These are phyloP conservation scores for Zonotrichia leucophrys DNA, from an alignment of 2,113 vertebrate genomes.

Conservation along the genomic window DNA sequence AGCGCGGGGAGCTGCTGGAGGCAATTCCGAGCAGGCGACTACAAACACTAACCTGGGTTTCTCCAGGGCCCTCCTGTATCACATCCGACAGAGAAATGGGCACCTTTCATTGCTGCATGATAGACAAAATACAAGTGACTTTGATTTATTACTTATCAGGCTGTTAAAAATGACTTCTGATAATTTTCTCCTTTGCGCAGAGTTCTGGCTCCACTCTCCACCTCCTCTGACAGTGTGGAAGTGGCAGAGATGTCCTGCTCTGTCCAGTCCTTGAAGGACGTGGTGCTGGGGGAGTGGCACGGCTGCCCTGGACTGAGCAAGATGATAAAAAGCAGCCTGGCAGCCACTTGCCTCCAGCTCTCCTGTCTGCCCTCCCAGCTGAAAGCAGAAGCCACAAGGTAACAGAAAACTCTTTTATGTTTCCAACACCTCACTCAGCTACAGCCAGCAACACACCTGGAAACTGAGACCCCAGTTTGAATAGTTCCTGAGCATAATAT, in stretches of 20 bases:
- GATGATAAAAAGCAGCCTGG: neutral
- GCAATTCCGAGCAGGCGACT: neutral
- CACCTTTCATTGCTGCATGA: neutral
- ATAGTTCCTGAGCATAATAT: neutral
- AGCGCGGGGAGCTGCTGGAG: neutral
- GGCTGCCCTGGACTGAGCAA: neutral
- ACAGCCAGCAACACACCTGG: neutral
- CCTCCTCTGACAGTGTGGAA: neutral
- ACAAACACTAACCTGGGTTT: neutral
- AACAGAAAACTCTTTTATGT: neutral
- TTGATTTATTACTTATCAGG: neutral
- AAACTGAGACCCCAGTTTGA: neutral
- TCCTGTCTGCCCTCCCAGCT: neutral
- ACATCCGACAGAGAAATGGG: neutral
- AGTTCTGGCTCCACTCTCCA: neutral
- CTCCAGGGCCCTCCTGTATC: neutral
- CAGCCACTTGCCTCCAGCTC: neutral
- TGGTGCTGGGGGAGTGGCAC: fast-evolving
- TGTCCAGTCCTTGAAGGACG: neutral
- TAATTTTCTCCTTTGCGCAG: neutral
- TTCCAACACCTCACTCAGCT: neutral
- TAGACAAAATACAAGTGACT: neutral
- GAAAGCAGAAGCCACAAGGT: neutral
- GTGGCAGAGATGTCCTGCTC: neutral
- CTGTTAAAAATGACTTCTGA: neutral